Evolutionary conservation across 2,113 vertebrate species (phyloP), one percentile per base, ranked within the genome.

Genomic region (Piaya cayana): DNA sequence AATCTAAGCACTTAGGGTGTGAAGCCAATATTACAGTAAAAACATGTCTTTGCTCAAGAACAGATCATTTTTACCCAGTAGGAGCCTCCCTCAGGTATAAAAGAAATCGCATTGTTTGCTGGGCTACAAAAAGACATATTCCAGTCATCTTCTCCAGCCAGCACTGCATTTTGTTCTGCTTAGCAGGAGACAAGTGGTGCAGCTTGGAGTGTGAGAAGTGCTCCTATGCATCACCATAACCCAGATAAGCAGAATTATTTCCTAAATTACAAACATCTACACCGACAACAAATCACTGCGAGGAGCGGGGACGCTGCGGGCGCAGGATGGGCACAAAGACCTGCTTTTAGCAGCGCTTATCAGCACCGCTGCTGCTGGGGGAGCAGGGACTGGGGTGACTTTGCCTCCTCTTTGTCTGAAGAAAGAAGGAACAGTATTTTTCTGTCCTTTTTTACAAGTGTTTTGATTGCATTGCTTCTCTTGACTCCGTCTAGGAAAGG

Each of bases 141-240:
- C 76, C 71, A 52, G 68, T 67, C 27, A 0, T 81, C 72, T 60
- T 55, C 23, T 27, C 27, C 67, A 82, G 15, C 43, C 72, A 68
- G 91, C 55, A 20, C 2, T 22, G 79, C 26, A 30, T 67, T 93
- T 94, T 64, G 81, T 88, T 86, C 88, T 87, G 90, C 91, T 93
- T 52, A 83, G 71, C 60, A 74, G 45, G 71, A 96, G 64, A 91
- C 58, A 77, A 91, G 87, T 11, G 82, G 75, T 75, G 55, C 68
- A 88, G 85, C 64, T 39, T 58, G 82, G 82, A 93, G 84, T 75
- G 56, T 63, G 82, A 75, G 79, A 95, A 81, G 82, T 82, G 88
- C 53, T 90, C 85, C 79, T 88, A 74, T 92, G 92, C 90, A 95
- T 94, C 85, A 83, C 49, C 82, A 88, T 92, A 84, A 96, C 76